A percentile compares a stretch with the other conserved stretches of the same genome.
Evolutionary conservation across 1,140 invertebrate genomes (phyloP).

Genomic region (Drosophila obscura): DNA sequence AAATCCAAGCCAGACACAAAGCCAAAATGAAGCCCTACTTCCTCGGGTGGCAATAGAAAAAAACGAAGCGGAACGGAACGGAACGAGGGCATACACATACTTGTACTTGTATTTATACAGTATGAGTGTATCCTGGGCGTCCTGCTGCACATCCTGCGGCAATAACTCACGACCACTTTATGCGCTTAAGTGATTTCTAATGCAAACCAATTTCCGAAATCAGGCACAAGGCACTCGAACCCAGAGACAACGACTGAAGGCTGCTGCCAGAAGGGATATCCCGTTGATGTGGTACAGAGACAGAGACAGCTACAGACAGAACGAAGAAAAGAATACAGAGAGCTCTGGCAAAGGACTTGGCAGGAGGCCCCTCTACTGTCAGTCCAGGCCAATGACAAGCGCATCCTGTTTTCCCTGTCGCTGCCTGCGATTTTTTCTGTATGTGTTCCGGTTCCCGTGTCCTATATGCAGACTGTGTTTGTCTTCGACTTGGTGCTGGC

Average conservation of each 20-base stretch:
- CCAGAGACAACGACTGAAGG: constrained; percentile 57
- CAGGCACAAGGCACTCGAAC: constrained; percentile 76
- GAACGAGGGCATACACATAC: too few relatives aligned
- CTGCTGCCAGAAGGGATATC: constrained; percentile 62
- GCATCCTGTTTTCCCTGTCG: constrained; percentile 52
- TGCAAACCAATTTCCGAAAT: constrained; percentile 82
- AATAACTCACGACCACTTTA: constrained; percentile 81
- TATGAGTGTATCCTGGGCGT: constrained; percentile 20
- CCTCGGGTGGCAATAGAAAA: background rate
- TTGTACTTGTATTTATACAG: too few relatives aligned
- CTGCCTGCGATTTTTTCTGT: background rate
- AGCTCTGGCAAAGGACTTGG: constrained; percentile 36
- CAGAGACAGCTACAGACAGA: background rate
- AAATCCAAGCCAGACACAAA: constrained; percentile 5
- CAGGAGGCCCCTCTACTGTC: constrained; percentile 36
- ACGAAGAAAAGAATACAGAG: background rate
- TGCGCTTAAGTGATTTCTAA: constrained; percentile 82
- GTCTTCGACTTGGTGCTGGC: constrained; percentile 54
- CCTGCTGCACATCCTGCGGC: constrained; percentile 74
- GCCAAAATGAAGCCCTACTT: too few relatives aligned
- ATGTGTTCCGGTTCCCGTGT: constrained; percentile 29
- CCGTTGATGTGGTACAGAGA: constrained; percentile 41
- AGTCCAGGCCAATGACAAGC: constrained; percentile 75
- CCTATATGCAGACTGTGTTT: constrained; percentile 43
- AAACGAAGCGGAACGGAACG: constrained; percentile 4